Conservation (phyloP, 2,888 invertebrate species). For the Tineola bisselliella region DNA sequence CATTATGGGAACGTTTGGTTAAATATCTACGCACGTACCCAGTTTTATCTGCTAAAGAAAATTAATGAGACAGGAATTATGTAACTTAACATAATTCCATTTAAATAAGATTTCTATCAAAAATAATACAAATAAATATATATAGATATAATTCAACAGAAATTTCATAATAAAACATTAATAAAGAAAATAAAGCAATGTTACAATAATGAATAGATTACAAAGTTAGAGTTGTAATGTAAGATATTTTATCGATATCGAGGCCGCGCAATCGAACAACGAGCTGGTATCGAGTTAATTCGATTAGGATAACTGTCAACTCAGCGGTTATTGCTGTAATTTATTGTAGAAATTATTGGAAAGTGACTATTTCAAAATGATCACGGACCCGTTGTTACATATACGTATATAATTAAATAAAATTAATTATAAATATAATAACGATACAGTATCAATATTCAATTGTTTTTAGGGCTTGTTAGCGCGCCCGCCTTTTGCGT, state of each 20-base stretch:
- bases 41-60: too few species aligned
- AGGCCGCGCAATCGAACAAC: constrained; percentile 7
- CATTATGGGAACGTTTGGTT: neutral
- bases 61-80: neutral
- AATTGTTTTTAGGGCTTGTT: too few species aligned
- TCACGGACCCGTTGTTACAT: neutral
- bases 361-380: constrained; percentile 1
- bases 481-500: too few species aligned
- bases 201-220: constrained; percentile 3
- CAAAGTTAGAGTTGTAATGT: constrained; percentile 9
- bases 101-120: too few species aligned
- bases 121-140: too few species aligned
- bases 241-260: constrained; percentile 10
- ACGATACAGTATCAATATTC: too few species aligned
- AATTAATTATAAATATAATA: too few species aligned
- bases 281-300: constrained; percentile 13
- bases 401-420: too few species aligned
- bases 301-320: constrained; percentile 13
- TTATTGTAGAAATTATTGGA: neutral
- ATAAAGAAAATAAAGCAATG: neutral
- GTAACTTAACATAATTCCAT: too few species aligned
- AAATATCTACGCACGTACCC: neutral
- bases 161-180: neutral
- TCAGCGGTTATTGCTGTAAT: constrained; percentile 6
- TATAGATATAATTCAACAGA: too few species aligned